A percentile compares a stretch with the other conserved stretches of the same genome.
Evolutionary conservation across 1,140 invertebrate genomes (phyloP).

Genomic region (Pseudomyrmex gracilis): DNA sequence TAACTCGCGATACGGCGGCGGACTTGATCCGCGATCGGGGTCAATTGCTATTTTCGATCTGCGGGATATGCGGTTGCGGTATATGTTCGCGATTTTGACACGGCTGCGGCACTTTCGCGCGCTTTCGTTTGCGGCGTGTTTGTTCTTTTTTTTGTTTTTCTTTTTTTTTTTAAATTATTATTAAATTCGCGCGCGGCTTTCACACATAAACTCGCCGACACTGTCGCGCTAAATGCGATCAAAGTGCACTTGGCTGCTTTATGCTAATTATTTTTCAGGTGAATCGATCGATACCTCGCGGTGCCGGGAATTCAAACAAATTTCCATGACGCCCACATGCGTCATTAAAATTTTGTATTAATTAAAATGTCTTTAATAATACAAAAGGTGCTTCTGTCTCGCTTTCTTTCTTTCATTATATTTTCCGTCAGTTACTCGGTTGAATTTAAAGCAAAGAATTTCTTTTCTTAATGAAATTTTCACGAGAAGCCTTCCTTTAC

Average conservation of each 20-base stretch:
- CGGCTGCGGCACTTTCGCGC: conserved; percentile 27
- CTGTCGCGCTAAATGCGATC: conserved; percentile 20
- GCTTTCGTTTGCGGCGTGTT: conserved; percentile 42
- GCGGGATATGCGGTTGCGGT: conserved; percentile 28
- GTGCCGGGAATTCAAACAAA: conserved; percentile 1
- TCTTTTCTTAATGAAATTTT: not conserved
- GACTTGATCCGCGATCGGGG: conserved; percentile 68
- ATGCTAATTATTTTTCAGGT: conserved; percentile 55
- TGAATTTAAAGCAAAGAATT: not conserved
- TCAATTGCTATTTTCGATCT: conserved; percentile 73
- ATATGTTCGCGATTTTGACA: conserved; percentile 63
- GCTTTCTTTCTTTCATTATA: not conserved
- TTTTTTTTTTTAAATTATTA: no score
- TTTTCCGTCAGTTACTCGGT: not conserved
- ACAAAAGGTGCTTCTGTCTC: not conserved
- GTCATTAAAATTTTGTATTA: conserved; percentile 17
- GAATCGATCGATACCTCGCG: conserved; percentile 21
- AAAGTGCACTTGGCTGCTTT: conserved; percentile 26
- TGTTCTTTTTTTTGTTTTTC: conserved; percentile 42
- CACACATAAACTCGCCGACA: conserved; percentile 32
- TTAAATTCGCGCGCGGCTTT: not conserved
- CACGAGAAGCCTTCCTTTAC: not conserved
- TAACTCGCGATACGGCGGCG: conserved; percentile 15
- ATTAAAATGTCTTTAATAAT: not conserved
- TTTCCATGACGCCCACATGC: conserved; percentile 5